These are phyloP conservation scores for Blastomussa wellsi DNA, from an alignment of 92 coral and sea anemone genomes.

Conservation along the genomic window DNA sequence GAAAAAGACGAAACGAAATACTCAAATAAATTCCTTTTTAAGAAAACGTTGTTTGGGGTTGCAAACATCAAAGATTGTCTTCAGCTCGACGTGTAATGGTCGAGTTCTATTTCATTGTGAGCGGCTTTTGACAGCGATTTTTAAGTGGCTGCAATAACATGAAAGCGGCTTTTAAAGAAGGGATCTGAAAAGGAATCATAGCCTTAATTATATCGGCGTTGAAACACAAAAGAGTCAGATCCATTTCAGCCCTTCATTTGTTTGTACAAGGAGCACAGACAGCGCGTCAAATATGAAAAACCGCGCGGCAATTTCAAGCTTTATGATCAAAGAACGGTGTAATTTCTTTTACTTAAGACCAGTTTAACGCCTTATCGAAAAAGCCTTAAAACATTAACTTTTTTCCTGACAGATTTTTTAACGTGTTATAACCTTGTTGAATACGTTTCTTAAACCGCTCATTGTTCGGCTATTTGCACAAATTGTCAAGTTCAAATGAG, in stretches of 20 bases:
- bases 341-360: background rate
- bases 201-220: slow-evolving; percentile 20
- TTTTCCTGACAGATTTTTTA: background rate
- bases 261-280: background rate
- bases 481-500: slow-evolving; percentile 16
- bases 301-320: background rate
- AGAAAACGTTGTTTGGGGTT: background rate
- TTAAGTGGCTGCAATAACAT: slow-evolving; percentile 37
- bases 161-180: slow-evolving; percentile 24
- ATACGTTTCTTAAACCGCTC: background rate
- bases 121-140: slow-evolving; percentile 24
- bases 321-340: background rate
- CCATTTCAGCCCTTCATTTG: slow-evolving; percentile 5
- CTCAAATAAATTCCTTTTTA: background rate
- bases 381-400: background rate
- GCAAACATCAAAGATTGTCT: background rate
- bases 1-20: slow-evolving; percentile 8
- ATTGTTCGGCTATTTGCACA: slow-evolving; percentile 20
- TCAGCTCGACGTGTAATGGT: background rate
- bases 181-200: slow-evolving; percentile 19
- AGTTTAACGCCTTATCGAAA: background rate
- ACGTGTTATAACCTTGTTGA: background rate
- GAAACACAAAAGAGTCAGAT: slow-evolving; percentile 22
- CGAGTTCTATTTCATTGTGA: slow-evolving; percentile 20
- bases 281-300: background rate